Base-by-base conservation (phyloP, 2,888 invertebrate species). In the Seladonia tumulorum region DNA sequence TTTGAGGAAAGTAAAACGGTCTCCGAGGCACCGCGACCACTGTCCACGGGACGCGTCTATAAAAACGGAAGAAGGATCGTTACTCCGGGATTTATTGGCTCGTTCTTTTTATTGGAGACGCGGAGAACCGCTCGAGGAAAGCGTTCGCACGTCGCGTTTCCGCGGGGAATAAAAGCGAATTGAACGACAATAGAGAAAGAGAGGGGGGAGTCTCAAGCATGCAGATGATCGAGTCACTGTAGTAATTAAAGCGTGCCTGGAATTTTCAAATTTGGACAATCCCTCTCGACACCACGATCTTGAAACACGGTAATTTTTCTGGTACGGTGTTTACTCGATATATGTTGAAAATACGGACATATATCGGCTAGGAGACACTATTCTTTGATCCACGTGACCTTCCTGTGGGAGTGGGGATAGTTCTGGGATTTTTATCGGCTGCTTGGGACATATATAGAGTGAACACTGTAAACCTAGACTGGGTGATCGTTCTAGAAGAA, bases 11-110 rank as follows among this genome's bases (percentile, higher is more conserved):
- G 12, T 45, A 53, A 45, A 25, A n/a, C 42, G 63, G 57, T 73
- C 73, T 22, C 73, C 10, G 60, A 60, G 39, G 45, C 63, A 63
- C 22, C 35, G 53, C 45, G 76, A 66, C 66, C 63, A 25, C 63
- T 35, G 35, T 42, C 45, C 42, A 70, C 47, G 47, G 79, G 82
- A 82, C 63, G 81, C 83, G 72, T 73, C 81, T 68, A 86, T 86
- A 86, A 86, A 79, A 82, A 82, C 79, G 79, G 45, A 63, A 76
- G 85, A 74, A 76, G 76, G 86, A 79, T 85, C 85, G 86, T 86
- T 86, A 85, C 85, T 66, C 70, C 63, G 12, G 76, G 79, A 85
- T 86, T 86, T 82, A 82, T 86, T 74, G 85, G 79, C 72, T 79
- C 81, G 86, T 86, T 79, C 76, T n/a, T 81, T 86, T 85, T 76